Conservation (phyloP, 2,888 invertebrate genomes). For the Athetis lepigone region DNA sequence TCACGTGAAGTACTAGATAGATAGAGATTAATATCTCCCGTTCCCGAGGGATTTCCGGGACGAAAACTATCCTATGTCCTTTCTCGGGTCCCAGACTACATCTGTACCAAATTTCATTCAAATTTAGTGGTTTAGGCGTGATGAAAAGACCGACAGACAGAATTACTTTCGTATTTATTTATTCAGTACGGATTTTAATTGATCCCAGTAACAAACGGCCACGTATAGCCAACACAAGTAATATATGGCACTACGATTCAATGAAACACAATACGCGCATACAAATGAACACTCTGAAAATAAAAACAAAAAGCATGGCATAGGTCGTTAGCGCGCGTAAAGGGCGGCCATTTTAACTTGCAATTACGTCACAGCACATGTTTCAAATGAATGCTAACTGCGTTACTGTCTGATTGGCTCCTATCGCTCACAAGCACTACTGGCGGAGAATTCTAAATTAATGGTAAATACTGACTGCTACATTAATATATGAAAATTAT, state of each 20-base stretch:
- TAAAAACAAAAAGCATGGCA: background rate
- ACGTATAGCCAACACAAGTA: background rate
- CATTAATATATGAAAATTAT: too few relatives aligned
- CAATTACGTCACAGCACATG: slow-evolving; percentile 3
- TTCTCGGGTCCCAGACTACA: too few relatives aligned
- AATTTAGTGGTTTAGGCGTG: too few relatives aligned
- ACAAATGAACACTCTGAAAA: slow-evolving; percentile 9
- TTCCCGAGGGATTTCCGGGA: too few relatives aligned
- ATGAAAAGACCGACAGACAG: too few relatives aligned
- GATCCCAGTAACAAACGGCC: background rate
- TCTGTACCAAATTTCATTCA: too few relatives aligned
- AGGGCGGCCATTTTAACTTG: slow-evolving; percentile 8
- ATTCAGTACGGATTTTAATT: too few relatives aligned
- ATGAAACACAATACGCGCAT: slow-evolving; percentile 1
- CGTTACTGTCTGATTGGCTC: slow-evolving; percentile 2
- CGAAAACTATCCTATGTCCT: too few relatives aligned
- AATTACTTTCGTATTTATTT: too few relatives aligned
- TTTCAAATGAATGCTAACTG: background rate
- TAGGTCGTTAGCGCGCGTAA: slow-evolving; percentile 23
- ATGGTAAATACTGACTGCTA: background rate
- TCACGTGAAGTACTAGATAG: too few relatives aligned
- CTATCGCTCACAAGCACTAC: too few relatives aligned
- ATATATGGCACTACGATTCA: background rate
- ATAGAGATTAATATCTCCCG: too few relatives aligned
- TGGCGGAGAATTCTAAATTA: background rate